Evolutionary conservation across 2,888 invertebrate species (phyloP), one percentile per base, ranked within the genome.

Genomic region (Protonemura montana): DNA sequence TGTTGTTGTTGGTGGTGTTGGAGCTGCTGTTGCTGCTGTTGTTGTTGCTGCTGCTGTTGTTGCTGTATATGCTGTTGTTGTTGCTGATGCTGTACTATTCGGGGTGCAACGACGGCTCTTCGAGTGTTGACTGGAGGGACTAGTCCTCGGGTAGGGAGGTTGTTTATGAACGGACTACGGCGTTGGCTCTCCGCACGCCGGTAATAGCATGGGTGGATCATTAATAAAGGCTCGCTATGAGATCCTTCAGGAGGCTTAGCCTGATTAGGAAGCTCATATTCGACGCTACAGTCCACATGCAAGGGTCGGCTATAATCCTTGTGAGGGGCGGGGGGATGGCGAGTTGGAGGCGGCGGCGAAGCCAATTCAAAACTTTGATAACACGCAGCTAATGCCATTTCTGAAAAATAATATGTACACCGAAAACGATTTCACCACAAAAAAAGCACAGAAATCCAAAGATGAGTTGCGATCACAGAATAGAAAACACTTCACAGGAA

Each of bases 201-300:
- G 93, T 97, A 97, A 92, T 97, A 97, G 90, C 96, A 96, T 85
- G 97, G 97, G 93, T 97, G 97, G 91, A 97, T 97, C 96, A 97
- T 97, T 90, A 97, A 94, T 90, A 97, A 93, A 86, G 97, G 97
- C 92, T 97, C 97, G 90, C 95, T 95, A 91, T 96, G 93, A 91
- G 95, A 95, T 89, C 96, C 96, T 91, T 95, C 95, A 89, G 97
- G 96, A 89, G 97, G 97, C 92, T 96, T 96, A 89, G 96, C 96
- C 92, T 96, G 96, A 92, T 96, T 97, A 90, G 97, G 97, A 91
- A 97, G 93, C 93, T 97, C 97, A 93, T 97, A 97, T 92, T 97
- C 97, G 90, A 97, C 97, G 93, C 96, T 96, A 93, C 97, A 97
- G 92, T 97, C 97, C 91, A 97, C 97, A 93, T 97, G 96, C 91